Percentiles rank a stretch among this genome's conserved stretches.
phyloP scores from a whole-genome alignment of 2,113 vertebrate species.

The Myanophis thanlyinensis region DNA sequence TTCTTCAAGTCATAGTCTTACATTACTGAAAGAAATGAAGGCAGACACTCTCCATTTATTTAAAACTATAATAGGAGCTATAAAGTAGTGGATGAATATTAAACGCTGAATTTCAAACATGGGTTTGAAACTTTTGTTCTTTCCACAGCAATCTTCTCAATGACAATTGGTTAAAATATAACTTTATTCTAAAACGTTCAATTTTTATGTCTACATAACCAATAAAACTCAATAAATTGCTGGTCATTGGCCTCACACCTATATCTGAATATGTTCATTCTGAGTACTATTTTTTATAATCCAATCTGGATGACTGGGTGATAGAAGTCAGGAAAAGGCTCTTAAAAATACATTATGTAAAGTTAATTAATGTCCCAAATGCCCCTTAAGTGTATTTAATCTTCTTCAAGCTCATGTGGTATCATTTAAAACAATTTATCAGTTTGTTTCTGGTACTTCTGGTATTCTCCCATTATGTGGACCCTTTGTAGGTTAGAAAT shows the following conservation, averaged over 20 bases:
- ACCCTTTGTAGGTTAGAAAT: not conserved
- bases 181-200: not conserved
- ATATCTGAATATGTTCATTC: not conserved
- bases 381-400: not conserved
- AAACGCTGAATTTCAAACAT: not conserved
- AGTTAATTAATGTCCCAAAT: not conserved
- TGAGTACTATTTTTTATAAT: not conserved
- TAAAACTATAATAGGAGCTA: not conserved
- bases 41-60: not conserved
- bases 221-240: not conserved
- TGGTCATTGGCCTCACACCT: not conserved
- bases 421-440: not conserved
- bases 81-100: not conserved
- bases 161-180: not conserved
- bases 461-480: not conserved
- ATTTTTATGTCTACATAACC: not conserved
- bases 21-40: not conserved
- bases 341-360: not conserved
- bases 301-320: not conserved
- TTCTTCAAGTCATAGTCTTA: not conserved
- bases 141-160: not conserved
- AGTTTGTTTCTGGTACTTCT: not conserved
- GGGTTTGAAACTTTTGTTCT: not conserved
- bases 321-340: not conserved
- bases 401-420: not conserved